Conservation (phyloP, 2,113 vertebrate species). For the Rhea americana region DNA sequence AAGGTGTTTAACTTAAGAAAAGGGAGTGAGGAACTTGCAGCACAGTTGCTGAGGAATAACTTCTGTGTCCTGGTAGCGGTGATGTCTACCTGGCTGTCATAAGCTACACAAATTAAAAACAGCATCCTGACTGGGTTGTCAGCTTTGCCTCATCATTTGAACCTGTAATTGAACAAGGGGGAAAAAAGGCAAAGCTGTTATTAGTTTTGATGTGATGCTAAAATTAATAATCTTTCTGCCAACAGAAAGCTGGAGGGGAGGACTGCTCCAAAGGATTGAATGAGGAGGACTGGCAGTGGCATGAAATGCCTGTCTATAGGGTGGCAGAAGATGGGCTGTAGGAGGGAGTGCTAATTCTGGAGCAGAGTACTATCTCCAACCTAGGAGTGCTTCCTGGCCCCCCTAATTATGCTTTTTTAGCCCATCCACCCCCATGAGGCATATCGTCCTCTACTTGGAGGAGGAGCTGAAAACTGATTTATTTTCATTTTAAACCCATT, state of each 20-base stretch:
- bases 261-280: background rate
- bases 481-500: background rate
- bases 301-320: background rate
- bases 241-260: background rate
- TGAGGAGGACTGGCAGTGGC: background rate
- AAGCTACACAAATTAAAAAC: background rate
- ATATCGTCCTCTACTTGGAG: background rate
- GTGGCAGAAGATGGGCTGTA: background rate
- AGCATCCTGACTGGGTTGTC: rapidly evolving
- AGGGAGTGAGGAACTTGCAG: background rate
- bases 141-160: background rate
- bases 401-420: background rate
- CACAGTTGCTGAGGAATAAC: background rate
- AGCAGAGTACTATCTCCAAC: background rate
- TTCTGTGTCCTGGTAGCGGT: background rate
- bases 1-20: background rate
- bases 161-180: background rate
- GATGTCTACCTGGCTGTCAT: background rate
- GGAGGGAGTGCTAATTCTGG: background rate
- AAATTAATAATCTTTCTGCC: background rate
- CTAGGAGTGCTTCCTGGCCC: background rate
- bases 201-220: background rate
- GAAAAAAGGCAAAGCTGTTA: background rate
- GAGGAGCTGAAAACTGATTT: too few species aligned
- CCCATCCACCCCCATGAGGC: background rate